These are phyloP conservation scores for Trachymyrmex septentrionalis DNA, from an alignment of 1,140 invertebrate species.

Conservation along the genomic window DNA sequence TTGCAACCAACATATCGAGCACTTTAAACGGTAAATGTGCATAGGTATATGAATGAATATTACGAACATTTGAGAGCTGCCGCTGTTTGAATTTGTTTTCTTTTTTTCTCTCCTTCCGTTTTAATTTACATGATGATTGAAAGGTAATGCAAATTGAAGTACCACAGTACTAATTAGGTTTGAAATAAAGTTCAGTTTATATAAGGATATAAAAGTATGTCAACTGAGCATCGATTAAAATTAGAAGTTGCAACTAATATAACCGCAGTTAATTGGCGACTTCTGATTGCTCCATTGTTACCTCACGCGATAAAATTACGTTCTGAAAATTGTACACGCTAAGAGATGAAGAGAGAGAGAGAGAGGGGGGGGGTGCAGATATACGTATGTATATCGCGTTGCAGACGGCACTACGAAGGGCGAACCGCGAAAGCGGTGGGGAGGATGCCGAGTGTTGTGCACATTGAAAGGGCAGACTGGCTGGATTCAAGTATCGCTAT, in stretches of 20 bases:
- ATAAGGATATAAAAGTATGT: neutral
- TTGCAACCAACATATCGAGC: neutral
- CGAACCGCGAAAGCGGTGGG: neutral
- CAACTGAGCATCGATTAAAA: neutral
- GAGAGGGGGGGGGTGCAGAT: neutral
- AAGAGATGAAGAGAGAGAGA: neutral
- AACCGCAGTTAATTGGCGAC: neutral
- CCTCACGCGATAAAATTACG: neutral
- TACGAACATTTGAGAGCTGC: neutral
- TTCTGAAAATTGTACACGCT: neutral
- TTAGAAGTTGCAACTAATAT: neutral
- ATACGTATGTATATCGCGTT: slow-evolving; percentile 27
- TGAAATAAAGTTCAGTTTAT: neutral
- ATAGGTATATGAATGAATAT: neutral
- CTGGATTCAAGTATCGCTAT: slow-evolving; percentile 61
- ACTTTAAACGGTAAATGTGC: neutral
- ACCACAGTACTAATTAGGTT: neutral
- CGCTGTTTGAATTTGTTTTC: neutral
- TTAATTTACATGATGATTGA: slow-evolving; percentile 5
- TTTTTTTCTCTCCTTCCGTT: too few relatives aligned
- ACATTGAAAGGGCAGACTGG: slow-evolving; percentile 59
- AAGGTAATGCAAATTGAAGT: slow-evolving; percentile 2
- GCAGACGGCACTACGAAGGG: slow-evolving; percentile 34
- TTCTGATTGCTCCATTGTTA: slow-evolving; percentile 28
- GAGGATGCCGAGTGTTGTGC: slow-evolving; percentile 8